These are phyloP conservation scores for Lepus timidus DNA, from an alignment of 2,113 vertebrate species.

Conservation along the genomic window DNA sequence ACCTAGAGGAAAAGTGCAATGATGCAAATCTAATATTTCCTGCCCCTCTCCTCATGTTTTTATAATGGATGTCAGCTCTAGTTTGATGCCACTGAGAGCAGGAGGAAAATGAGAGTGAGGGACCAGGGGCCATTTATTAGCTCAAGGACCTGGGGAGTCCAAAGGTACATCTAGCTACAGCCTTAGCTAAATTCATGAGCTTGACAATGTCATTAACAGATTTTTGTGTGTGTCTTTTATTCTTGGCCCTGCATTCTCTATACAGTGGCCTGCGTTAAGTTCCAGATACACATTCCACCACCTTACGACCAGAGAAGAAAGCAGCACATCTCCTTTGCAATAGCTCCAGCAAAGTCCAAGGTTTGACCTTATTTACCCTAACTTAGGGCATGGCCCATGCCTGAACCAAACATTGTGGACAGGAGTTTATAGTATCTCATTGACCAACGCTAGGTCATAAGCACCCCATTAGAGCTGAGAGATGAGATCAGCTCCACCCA, in stretches of 20 bases:
- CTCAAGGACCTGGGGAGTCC: not conserved
- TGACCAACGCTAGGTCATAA: not conserved
- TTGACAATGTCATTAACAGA: not conserved
- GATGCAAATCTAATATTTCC: not conserved
- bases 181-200: not conserved
- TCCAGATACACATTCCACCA: not conserved
- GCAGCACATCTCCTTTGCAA: not conserved
- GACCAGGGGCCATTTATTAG: not conserved
- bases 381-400: no score
- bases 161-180: not conserved
- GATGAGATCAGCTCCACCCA: not conserved
- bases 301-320: not conserved
- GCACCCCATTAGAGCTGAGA: not conserved
- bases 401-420: not conserved
- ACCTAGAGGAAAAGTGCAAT: slow-evolving; percentile 31
- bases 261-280: not conserved
- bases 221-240: not conserved
- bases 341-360: not conserved
- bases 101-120: not conserved
- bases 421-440: not conserved
- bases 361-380: not conserved
- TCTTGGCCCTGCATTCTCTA: not conserved
- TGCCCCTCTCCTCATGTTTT: not conserved
- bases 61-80: not conserved
- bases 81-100: not conserved